Base-by-base conservation (phyloP, 2,113 vertebrate species). In the Butorides virescens region DNA sequence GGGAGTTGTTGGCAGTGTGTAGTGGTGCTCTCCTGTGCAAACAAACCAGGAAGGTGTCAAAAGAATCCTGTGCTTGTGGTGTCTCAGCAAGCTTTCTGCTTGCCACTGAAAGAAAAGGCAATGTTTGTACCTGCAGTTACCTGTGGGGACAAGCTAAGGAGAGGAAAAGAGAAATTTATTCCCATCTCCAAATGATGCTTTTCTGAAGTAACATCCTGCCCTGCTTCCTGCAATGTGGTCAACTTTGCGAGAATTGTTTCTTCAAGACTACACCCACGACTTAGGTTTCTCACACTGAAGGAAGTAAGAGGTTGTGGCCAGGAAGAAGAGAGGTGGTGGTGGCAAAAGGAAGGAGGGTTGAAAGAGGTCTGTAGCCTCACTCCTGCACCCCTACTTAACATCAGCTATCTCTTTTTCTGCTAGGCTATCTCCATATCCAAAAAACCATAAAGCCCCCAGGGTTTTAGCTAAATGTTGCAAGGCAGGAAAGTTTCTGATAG, bases 391-490 rank as follows among this genome's bases (percentile, higher is more conserved):
- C 5, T 90, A 55, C 39, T 81, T 80, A 86, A 53, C 46, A 88
- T 10, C 37, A 74, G 8, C 42, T 61, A 34, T 20, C 27, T 21
- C 25, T 58, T 87, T 86, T 73, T 20, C 39, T 70, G 46, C 23
- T 62, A 47, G n/a, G 53, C 47, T 80, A 3, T 13, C n/a, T 88
- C 53, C 52, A 23, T 32, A 68, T 22, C 11, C 15, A 49, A 62
- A 76, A 56, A n/a, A 0, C 0, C 29, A 46, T 20, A 49, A 42
- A 47, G 23, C 5, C 18, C 4, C n/a, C 8, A 4, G 11, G 10
- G 20, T 55, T 25, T 42, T 26, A 62, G 66, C 10, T 63, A 91
- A 83, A 59, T 9, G 13, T 14, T 52, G 49, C 46, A 70, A 77
- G 49, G 55, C 8, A 86, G 34, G 13, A 65, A 92, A 88, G 21